Conservation (phyloP, 1,140 invertebrate species). For the Diorhabda carinulata region DNA sequence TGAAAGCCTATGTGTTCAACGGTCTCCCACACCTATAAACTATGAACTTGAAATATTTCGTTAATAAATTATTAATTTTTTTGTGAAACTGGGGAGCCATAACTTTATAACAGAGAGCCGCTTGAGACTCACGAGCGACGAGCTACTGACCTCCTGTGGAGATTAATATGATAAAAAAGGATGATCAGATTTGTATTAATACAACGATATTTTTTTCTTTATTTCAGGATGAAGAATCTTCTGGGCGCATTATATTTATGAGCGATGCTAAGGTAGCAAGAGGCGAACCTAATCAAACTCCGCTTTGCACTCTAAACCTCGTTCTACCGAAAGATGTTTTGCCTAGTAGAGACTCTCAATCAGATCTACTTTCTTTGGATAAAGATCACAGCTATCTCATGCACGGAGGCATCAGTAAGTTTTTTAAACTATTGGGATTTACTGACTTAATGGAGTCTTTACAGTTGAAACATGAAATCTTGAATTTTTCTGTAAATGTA, state of each 20-base stretch:
- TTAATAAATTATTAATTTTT: too few relatives aligned
- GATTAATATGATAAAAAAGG: too few relatives aligned
- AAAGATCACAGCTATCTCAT: conserved; percentile 64
- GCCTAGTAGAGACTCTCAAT: conserved; percentile 65
- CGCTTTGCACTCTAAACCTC: conserved; percentile 89
- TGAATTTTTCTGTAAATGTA: neutral
- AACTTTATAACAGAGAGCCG: too few relatives aligned
- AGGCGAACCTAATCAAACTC: conserved; percentile 78
- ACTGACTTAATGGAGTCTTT: neutral
- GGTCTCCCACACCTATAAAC: too few relatives aligned
- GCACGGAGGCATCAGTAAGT: conserved; percentile 55
- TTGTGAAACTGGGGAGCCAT: too few relatives aligned
- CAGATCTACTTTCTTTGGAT: conserved; percentile 64
- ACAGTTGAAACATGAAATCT: neutral
- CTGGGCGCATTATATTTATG: conserved; percentile 91
- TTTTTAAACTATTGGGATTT: neutral
- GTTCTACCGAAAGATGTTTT: conserved; percentile 74
- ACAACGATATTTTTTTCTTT: neutral
- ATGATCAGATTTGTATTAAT: too few relatives aligned
- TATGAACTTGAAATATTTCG: too few relatives aligned
- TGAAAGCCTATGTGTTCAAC: too few relatives aligned
- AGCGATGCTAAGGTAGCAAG: conserved; percentile 82
- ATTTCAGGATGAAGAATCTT: conserved; percentile 64
- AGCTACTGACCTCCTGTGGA: too few relatives aligned
- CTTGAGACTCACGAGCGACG: too few relatives aligned